Conservation (phyloP, 2,888 invertebrate species). For the Ochlodes sylvanus region DNA sequence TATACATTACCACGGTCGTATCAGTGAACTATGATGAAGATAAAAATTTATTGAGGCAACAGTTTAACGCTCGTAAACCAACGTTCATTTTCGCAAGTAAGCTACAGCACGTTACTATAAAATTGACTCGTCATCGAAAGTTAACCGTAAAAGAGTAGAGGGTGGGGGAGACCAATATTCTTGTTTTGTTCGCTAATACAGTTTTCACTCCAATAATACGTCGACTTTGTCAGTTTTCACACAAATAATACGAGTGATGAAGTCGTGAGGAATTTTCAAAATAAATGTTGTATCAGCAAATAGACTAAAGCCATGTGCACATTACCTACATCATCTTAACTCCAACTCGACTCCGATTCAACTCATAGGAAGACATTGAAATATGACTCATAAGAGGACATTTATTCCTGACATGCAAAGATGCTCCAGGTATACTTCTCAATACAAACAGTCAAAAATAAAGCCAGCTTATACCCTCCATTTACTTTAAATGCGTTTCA, state of each 20-base stretch:
- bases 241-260: too few species aligned
- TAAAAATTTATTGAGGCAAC: conserved; percentile 75
- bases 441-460: not conserved
- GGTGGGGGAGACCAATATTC: not conserved
- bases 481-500: conserved; percentile 1
- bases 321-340: too few species aligned
- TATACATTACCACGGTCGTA: conserved; percentile 9
- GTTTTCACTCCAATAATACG: not conserved
- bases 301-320: too few species aligned
- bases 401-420: too few species aligned
- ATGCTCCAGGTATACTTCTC: too few species aligned
- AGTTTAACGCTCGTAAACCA: conserved; percentile 73
- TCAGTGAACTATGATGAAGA: conserved; percentile 55
- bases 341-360: too few species aligned
- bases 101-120: conserved; percentile 56
- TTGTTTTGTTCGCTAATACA: not conserved
- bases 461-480: not conserved
- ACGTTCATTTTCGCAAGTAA: conserved; percentile 69
- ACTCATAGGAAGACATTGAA: too few species aligned
- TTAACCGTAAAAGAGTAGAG: conserved; percentile 21
- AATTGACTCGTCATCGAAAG: conserved; percentile 46
- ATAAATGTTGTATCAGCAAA: too few species aligned
- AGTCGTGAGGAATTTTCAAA: too few species aligned
- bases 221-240: too few species aligned
- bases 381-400: too few species aligned